Percentiles rank a stretch among this genome's conserved stretches.
These are phyloP conservation scores for Gambusia yucatana DNA, from an alignment of 2,797 vertebrate species.

Conservation along the genomic window DNA sequence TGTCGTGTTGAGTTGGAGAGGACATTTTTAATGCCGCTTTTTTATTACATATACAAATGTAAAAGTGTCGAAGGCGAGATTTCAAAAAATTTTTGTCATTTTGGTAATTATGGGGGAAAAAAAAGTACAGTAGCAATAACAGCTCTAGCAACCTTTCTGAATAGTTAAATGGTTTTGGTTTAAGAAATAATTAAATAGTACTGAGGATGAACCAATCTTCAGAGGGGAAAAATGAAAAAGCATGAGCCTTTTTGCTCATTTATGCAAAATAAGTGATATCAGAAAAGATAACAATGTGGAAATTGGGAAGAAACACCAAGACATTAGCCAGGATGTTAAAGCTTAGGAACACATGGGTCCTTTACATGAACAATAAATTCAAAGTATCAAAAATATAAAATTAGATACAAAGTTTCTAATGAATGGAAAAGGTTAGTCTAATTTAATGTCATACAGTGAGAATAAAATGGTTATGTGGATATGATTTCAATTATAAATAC, in stretches of 20 bases:
- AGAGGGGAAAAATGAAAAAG: not conserved
- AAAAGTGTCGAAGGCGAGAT: not conserved
- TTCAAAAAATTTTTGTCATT: not conserved
- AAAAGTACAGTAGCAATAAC: not conserved
- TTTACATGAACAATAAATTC: not conserved
- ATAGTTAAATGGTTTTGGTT: not conserved
- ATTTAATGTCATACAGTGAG: not conserved
- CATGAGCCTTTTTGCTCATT: not conserved
- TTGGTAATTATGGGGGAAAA: not conserved
- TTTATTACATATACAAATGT: not conserved
- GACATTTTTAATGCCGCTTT: not conserved
- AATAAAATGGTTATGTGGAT: not conserved
- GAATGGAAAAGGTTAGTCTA: not conserved
- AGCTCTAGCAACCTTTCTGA: not conserved
- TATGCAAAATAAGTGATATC: not conserved
- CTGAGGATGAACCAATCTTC: not conserved
- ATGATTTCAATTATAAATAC: not conserved
- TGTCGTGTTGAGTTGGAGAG: not conserved
- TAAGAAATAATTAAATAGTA: not conserved
- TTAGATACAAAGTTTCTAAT: not conserved
- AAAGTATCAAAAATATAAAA: not conserved
- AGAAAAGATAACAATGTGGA: not conserved
- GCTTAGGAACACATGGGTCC: not conserved
- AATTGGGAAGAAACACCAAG: not conserved
- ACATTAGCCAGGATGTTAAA: not conserved